phyloP scores from a whole-genome alignment of 2,797 vertebrate genomes.

The Scolopax rusticola region DNA sequence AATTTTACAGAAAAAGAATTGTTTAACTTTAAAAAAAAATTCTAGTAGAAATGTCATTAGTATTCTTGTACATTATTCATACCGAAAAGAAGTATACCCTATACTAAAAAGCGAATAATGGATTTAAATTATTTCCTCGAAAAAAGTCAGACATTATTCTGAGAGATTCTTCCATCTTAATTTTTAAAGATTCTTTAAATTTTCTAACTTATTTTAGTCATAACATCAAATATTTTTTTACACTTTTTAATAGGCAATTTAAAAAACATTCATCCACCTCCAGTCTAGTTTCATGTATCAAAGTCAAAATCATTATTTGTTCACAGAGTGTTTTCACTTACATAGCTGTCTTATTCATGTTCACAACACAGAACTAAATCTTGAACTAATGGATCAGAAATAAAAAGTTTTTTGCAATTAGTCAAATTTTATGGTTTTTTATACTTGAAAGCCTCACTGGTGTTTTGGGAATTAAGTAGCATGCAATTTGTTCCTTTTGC shows the following conservation, averaged over 20 bases:
- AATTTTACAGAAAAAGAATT: background rate
- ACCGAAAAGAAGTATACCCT: background rate
- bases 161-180: background rate
- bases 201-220: background rate
- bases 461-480: background rate
- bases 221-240: background rate
- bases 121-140: background rate
- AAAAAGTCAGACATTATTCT: background rate
- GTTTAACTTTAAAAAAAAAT: background rate
- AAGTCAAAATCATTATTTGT: background rate
- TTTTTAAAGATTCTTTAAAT: background rate
- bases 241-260: background rate
- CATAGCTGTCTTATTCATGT: background rate
- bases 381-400: background rate
- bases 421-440: background rate
- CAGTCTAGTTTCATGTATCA: background rate
- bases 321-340: background rate
- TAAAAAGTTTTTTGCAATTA: background rate
- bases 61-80: background rate
- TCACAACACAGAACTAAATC: background rate
- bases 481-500: background rate
- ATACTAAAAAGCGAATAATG: background rate
- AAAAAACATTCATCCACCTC: fast-evolving
- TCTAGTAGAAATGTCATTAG: background rate
- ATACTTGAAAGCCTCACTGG: background rate